These are phyloP conservation scores for Electrophaes corylata DNA, from an alignment of 2,888 invertebrate genomes.

Conservation along the genomic window DNA sequence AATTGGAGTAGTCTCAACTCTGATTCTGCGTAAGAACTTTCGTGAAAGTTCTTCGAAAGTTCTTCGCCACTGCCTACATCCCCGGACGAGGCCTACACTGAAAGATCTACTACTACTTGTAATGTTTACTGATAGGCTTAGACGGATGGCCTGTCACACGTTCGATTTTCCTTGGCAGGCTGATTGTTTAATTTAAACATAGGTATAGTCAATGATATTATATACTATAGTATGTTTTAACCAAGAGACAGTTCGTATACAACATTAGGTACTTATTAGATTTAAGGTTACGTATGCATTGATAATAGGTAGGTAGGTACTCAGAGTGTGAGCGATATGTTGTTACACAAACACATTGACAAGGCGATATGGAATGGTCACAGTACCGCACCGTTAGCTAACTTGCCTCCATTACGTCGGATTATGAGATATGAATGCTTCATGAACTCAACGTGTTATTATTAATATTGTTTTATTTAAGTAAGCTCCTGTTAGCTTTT, in stretches of 20 bases:
- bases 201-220: too few species aligned
- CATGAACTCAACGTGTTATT: background rate
- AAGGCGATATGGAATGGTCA: constrained; percentile 20
- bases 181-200: background rate
- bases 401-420: constrained; percentile 26
- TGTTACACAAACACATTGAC: constrained; percentile 24
- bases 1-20: too few species aligned
- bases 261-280: background rate
- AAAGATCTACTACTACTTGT: too few species aligned
- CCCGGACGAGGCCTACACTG: too few species aligned
- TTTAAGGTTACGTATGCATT: constrained; percentile 1
- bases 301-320: background rate
- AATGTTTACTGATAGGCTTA: too few species aligned
- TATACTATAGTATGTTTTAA: too few species aligned
- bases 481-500: too few species aligned
- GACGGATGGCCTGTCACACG: too few species aligned
- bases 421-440: constrained; percentile 21
- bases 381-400: constrained; percentile 14
- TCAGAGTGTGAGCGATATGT: constrained; percentile 10
- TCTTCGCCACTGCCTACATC: too few species aligned
- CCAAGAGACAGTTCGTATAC: background rate
- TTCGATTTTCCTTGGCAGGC: background rate
- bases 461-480: background rate
- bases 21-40: too few species aligned
- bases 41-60: too few species aligned